Conservation (phyloP, 2,888 invertebrate genomes). For the Rapana venosa region DNA sequence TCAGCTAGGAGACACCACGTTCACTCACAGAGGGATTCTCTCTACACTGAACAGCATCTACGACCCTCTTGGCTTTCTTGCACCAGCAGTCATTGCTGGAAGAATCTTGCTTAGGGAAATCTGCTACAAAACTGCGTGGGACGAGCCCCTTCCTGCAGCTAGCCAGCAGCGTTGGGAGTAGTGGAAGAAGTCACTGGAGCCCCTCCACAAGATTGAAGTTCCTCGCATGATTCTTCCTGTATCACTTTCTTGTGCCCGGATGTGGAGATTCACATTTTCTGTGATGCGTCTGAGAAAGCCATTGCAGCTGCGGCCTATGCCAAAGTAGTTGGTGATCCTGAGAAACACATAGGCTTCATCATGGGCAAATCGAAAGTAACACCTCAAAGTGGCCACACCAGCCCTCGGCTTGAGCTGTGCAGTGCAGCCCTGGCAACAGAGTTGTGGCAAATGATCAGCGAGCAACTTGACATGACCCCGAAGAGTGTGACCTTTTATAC, state of each 20-base stretch:
- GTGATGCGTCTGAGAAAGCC: conserved; percentile 51
- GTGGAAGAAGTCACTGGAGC: conserved; percentile 31
- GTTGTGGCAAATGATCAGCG: conserved; percentile 17
- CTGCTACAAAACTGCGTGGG: background rate
- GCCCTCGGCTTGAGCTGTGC: conserved; percentile 13
- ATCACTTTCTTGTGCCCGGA: background rate
- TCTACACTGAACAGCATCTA: conserved; percentile 42
- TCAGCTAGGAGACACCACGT: conserved; percentile 1
- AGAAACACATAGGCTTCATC: background rate
- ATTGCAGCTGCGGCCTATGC: conserved; percentile 45
- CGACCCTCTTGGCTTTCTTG: conserved; percentile 43
- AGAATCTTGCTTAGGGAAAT: conserved; percentile 35
- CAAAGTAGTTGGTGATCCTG: background rate
- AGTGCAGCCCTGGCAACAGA: conserved; percentile 44
- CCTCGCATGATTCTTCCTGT: conserved; percentile 37
- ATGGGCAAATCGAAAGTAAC: background rate
- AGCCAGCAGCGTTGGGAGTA: conserved; percentile 19
- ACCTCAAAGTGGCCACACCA: background rate
- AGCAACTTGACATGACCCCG: conserved; percentile 3
- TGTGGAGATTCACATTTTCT: conserved; percentile 44
- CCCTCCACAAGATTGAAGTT: conserved; percentile 20
- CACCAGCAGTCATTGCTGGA: conserved; percentile 36
- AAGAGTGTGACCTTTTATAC: too few relatives aligned
- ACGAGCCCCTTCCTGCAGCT: background rate
- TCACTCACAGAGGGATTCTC: conserved; percentile 38